Conservation (phyloP, 1,140 invertebrate genomes). For the Bemisia tabaci region DNA sequence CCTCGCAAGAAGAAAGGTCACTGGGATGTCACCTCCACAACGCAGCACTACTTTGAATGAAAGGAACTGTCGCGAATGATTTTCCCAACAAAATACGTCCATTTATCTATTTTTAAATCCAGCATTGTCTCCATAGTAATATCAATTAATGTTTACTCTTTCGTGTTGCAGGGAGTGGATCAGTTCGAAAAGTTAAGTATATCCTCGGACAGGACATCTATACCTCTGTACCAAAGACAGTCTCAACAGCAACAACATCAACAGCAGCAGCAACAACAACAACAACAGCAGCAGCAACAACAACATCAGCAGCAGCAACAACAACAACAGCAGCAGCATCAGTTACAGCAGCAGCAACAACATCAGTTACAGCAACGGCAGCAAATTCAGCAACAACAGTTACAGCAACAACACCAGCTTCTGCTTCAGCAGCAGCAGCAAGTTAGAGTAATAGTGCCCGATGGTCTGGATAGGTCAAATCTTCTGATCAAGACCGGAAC, state of each 20-base stretch:
- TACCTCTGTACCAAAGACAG: not conserved
- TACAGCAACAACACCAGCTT: not conserved
- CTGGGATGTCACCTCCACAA: too few relatives aligned
- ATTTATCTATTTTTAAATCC: too few relatives aligned
- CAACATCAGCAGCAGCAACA: not conserved
- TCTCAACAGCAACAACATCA: not conserved
- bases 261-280: not conserved
- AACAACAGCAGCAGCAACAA: not conserved
- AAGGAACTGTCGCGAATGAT: too few relatives aligned
- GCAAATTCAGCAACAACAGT: not conserved
- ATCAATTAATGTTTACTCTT: not conserved
- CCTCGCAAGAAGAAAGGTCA: too few relatives aligned
- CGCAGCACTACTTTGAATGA: too few relatives aligned
- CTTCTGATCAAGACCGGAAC: not conserved
- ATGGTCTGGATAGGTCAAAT: not conserved
- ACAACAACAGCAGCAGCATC: not conserved
- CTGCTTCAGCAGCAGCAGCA: not conserved
- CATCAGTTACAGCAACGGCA: not conserved
- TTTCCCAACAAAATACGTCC: too few relatives aligned
- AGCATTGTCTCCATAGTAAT: too few relatives aligned
- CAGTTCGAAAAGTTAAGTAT: not conserved
- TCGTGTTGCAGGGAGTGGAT: not conserved
- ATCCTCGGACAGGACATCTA: not conserved
- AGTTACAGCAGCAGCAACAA: not conserved
- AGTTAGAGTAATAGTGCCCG: not conserved